Evolutionary conservation across 2,113 vertebrate species (phyloP).

Genomic region (Eublepharis macularius): DNA sequence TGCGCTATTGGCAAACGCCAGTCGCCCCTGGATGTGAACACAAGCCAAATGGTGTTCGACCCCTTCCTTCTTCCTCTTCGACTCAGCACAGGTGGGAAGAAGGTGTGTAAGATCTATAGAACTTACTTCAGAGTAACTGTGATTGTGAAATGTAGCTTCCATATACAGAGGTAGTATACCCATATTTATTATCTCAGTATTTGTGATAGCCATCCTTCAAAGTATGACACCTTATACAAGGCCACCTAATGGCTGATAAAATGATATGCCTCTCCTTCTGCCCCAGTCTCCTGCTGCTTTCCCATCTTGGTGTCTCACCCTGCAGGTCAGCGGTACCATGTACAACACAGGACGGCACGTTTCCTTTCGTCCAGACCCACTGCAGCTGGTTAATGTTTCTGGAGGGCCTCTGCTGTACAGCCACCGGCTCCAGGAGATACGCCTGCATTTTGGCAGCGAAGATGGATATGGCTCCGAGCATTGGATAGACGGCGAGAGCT

Average conservation of each 20-base stretch:
- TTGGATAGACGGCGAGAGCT: conserved; percentile 70
- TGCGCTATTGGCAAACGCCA: conserved; percentile 75
- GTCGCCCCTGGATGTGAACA: conserved; percentile 73
- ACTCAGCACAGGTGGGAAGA: conserved; percentile 36
- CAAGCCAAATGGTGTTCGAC: conserved; percentile 72
- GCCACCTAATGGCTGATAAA: no score
- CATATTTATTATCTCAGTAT: neutral
- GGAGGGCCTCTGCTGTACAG: conserved; percentile 77
- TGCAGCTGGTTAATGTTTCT: conserved; percentile 73
- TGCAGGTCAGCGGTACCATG: conserved; percentile 71
- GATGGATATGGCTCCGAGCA: conserved; percentile 75
- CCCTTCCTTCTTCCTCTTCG: conserved; percentile 64
- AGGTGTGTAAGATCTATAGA: neutral
- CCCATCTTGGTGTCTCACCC: conserved; percentile 1
- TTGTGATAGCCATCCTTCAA: neutral
- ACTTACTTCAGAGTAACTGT: neutral
- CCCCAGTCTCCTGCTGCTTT: neutral
- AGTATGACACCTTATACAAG: no score
- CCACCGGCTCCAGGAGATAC: conserved; percentile 72
- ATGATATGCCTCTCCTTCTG: neutral
- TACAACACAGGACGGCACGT: conserved; percentile 75
- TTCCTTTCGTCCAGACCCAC: conserved; percentile 70
- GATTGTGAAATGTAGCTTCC: neutral
- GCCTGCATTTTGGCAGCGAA: conserved; percentile 72
- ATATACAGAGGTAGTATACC: no score